These are phyloP conservation scores for Penaeus japonicus DNA, from an alignment of 1,140 invertebrate genomes.

Conservation along the genomic window DNA sequence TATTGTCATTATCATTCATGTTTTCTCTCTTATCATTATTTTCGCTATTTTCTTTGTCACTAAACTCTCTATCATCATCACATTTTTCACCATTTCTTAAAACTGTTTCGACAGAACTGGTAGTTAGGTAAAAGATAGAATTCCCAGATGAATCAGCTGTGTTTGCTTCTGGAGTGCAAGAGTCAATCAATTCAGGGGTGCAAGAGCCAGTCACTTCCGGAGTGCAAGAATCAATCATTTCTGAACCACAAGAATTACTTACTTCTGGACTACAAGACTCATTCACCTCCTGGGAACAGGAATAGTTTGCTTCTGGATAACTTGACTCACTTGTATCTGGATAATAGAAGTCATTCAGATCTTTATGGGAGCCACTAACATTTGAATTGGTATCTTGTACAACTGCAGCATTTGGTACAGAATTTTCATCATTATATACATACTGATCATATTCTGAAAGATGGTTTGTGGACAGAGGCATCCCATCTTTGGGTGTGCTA, in stretches of 20 bases:
- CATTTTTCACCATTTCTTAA: conserved; percentile 21
- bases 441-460: conserved; percentile 16
- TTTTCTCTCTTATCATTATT: background rate
- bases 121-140: conserved; percentile 38
- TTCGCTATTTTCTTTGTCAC: background rate
- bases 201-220: too few relatives aligned
- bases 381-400: background rate
- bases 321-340: too few relatives aligned
- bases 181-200: too few relatives aligned
- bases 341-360: too few relatives aligned
- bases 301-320: too few relatives aligned
- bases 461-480: background rate
- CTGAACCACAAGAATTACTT: too few relatives aligned
- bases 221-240: too few relatives aligned
- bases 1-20: background rate
- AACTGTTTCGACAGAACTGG: conserved; percentile 41
- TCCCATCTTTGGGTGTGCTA: background rate
- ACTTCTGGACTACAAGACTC: too few relatives aligned
- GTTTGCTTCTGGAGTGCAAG: background rate
- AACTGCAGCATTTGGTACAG: background rate
- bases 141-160: background rate
- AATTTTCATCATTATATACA: background rate
- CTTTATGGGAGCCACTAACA: too few relatives aligned
- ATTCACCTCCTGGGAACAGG: too few relatives aligned
- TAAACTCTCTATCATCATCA: background rate